Conservation (phyloP, 2,888 invertebrate species). For the Scaptomyza cyrtandrae region DNA sequence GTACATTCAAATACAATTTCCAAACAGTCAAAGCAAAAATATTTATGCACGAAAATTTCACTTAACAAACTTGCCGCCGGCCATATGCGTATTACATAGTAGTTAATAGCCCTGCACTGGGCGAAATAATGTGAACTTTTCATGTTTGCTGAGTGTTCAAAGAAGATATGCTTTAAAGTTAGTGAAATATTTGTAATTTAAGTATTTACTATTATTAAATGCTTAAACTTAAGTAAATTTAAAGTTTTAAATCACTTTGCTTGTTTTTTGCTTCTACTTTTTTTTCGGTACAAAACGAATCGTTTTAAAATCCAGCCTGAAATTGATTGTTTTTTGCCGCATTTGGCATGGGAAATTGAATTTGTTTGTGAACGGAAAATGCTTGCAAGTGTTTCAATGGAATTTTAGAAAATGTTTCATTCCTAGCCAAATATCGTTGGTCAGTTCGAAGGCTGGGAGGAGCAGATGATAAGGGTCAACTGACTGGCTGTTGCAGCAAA, state of each 20-base stretch:
- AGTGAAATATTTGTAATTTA: too few relatives aligned
- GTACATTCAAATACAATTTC: constrained; percentile 10
- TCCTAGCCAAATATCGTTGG: constrained; percentile 5
- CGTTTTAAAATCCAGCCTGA: neutral
- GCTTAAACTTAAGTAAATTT: neutral
- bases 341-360: constrained; percentile 7
- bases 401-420: constrained; percentile 16
- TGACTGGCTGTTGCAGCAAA: constrained; percentile 49
- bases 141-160: too few relatives aligned
- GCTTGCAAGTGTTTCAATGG: constrained; percentile 10
- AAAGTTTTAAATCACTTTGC: neutral
- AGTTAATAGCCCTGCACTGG: neutral
- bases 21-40: constrained; percentile 1
- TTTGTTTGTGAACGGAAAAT: constrained; percentile 21
- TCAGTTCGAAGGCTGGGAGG: constrained; percentile 5
- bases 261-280: neutral
- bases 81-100: neutral
- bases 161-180: too few relatives aligned
- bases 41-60: neutral
- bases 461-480: constrained; percentile 58
- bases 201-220: too few relatives aligned
- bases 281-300: neutral
- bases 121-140: neutral
- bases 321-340: neutral
- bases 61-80: neutral